phyloP scores from a whole-genome alignment of 2,797 vertebrate genomes.

The Eleutherodactylus coqui region DNA sequence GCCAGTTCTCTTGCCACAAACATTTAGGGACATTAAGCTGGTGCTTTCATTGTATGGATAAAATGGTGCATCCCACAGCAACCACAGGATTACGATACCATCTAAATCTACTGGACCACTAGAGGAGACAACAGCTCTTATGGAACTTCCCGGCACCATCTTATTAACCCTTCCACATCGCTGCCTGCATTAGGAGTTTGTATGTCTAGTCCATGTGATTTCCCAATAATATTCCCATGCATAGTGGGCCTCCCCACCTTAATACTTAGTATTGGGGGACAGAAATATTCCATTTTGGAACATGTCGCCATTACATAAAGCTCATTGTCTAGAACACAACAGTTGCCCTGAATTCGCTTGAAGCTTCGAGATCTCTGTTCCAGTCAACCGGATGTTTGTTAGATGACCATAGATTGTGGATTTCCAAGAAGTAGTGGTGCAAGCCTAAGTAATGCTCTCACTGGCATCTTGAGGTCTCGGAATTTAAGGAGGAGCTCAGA shows the following conservation, averaged over 20 bases:
- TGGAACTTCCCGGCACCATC: neutral
- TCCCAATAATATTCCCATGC: neutral
- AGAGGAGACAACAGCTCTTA: neutral
- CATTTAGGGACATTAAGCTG: neutral
- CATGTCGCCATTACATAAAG: neutral
- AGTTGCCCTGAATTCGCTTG: neutral
- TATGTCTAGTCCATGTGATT: neutral
- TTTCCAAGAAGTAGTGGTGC: constrained; percentile 82
- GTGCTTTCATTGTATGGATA: neutral
- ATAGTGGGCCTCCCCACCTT: neutral
- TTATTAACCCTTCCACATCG: neutral
- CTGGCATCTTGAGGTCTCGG: constrained; percentile 83
- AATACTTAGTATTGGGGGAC: neutral
- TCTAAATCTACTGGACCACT: neutral
- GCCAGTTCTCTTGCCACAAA: neutral
- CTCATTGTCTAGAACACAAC: neutral
- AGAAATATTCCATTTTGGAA: neutral
- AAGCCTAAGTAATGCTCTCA: constrained; percentile 87
- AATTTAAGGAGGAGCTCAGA: constrained; percentile 86
- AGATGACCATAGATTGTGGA: constrained; percentile 78
- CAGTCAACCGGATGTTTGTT: constrained; percentile 56
- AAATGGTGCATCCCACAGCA: neutral
- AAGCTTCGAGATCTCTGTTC: neutral
- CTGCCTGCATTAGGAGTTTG: neutral
- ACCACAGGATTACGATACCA: neutral